Base-by-base conservation (phyloP, 2,797 vertebrate genomes). In the Oreonectes daqikongensis region DNA sequence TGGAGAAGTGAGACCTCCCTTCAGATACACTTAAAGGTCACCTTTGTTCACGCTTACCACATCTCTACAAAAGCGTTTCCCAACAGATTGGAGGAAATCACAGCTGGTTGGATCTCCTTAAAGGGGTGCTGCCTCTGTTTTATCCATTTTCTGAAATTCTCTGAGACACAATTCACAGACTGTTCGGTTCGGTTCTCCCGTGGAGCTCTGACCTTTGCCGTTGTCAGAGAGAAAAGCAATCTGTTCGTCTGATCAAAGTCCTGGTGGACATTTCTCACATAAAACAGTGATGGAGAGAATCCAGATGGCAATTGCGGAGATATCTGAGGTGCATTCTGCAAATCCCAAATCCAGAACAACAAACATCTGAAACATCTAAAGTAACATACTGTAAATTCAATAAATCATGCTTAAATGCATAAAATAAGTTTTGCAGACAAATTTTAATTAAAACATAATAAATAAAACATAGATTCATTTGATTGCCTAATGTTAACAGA, bases 21-120 rank as follows among this genome's bases (percentile, higher is more conserved):
- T 77, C 73, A 57, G 65, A 44, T 48, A 44, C 52, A 63, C 38
- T 2, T n/a, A 81, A 79, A 81, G 82, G 80, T 84, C 70, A 84
- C 66, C 66, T 80, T 84, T 82, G 60, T 69, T 80, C 22, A 7
- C 42, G 30, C 52, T 15, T 18, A 50, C 55, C 66, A 69, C 48
- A 32, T 66, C 73, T 59, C 52, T 10, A 57, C 26, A 63, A 57
- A 72, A 63, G 32, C 46, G 40, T 38, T 77, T 77, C 26, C 72
- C 40, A 63, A 50, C 40, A 66, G 53, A 50, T 67, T 66, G 59
- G 63, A 68, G 17, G 61, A 64, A 69, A 63, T 79, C 50, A 55
- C 22, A 73, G 66, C 68, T 53, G 35, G 53, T 35, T 70, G 59
- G 75, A 68, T 68, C 30, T 77, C 63, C 9, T 48, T 35, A n/a